Conservation (phyloP, 2,888 invertebrate genomes). For the Lycia hirtaria region DNA sequence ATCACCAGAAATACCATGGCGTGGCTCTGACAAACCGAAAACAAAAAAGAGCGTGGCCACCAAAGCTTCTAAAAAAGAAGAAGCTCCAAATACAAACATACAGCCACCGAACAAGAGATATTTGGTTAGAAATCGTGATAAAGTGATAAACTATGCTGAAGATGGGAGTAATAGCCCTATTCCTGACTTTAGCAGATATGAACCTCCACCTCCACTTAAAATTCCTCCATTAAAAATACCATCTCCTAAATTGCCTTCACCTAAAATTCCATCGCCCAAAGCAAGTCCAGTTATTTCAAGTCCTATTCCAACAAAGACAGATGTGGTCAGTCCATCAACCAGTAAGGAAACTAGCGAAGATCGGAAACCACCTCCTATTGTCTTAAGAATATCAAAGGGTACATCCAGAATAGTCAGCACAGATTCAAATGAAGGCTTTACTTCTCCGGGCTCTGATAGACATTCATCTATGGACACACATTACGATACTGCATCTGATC, state of each 20-base stretch:
- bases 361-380: constrained; percentile 91
- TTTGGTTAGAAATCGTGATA: constrained; percentile 83
- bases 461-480: constrained; percentile 80
- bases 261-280: constrained; percentile 76
- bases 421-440: constrained; percentile 87
- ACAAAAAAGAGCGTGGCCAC: constrained; percentile 73
- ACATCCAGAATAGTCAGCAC: constrained; percentile 88
- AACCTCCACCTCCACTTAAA: constrained; percentile 53
- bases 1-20: constrained; percentile 78
- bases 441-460: constrained; percentile 82
- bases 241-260: constrained; percentile 48
- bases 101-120: constrained; percentile 83
- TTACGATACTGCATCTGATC: constrained; percentile 73
- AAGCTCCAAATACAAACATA: constrained; percentile 64
- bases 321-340: constrained; percentile 76
- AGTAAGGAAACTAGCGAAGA: constrained; percentile 79
- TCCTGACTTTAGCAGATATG: constrained; percentile 75
- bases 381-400: constrained; percentile 93
- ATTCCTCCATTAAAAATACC: constrained; percentile 51
- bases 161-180: constrained; percentile 85
- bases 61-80: constrained; percentile 79
- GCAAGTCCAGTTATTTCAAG: constrained; percentile 73
- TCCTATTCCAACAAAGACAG: constrained; percentile 69
- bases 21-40: constrained; percentile 75
- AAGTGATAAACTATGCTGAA: constrained; percentile 88